These are phyloP conservation scores for Panzeria rudis DNA, from an alignment of 2,888 invertebrate species.

Conservation along the genomic window DNA sequence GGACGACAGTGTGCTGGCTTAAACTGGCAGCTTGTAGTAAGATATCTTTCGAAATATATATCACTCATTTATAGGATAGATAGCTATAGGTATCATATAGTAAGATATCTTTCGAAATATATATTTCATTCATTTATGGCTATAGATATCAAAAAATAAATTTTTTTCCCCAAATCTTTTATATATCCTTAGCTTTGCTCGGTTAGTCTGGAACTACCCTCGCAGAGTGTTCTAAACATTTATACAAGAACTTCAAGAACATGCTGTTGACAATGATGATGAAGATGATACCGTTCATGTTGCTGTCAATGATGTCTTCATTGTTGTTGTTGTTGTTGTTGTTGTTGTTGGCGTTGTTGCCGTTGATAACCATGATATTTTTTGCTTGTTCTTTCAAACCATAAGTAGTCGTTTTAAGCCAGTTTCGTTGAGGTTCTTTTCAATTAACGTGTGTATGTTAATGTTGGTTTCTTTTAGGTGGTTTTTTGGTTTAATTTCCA, in stretches of 20 bases:
- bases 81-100: too few relatives aligned
- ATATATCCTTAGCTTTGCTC: neutral
- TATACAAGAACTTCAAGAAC: conserved; percentile 23
- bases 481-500: conserved; percentile 22
- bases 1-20: too few relatives aligned
- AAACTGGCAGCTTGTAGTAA: too few relatives aligned
- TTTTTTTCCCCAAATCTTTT: too few relatives aligned
- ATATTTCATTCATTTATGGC: too few relatives aligned
- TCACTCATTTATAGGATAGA: too few relatives aligned
- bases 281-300: conserved; percentile 35
- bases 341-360: conserved; percentile 7
- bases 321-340: neutral
- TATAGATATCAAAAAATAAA: too few relatives aligned
- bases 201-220: neutral
- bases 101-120: too few relatives aligned
- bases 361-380: conserved; percentile 43
- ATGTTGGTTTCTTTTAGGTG: conserved; percentile 23
- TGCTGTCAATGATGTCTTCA: conserved; percentile 7
- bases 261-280: conserved; percentile 13
- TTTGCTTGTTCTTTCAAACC: conserved; percentile 6
- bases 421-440: conserved; percentile 53
- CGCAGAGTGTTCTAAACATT: conserved; percentile 4
- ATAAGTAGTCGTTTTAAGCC: conserved; percentile 58
- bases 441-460: conserved; percentile 20
- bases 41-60: too few relatives aligned